These are phyloP conservation scores for Drosophila sordidapex DNA, from an alignment of 2,888 invertebrate species.

Conservation along the genomic window DNA sequence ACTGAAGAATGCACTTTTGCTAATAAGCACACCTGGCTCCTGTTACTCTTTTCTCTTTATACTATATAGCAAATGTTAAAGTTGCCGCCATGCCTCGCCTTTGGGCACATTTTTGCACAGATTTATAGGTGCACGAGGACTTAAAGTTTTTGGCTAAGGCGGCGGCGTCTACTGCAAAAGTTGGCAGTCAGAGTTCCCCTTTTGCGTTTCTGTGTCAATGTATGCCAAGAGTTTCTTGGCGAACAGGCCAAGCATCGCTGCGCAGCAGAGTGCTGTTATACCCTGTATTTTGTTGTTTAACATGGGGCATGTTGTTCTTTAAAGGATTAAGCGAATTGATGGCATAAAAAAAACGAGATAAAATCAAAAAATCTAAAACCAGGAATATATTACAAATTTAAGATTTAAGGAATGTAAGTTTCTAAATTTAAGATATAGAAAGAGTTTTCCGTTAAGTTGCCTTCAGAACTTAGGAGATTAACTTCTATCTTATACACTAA, in stretches of 20 bases:
- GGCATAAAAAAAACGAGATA: background rate
- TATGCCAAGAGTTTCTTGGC: slow-evolving; percentile 58
- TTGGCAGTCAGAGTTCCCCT: slow-evolving; percentile 6
- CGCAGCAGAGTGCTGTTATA: slow-evolving; percentile 61
- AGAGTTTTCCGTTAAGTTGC: no score
- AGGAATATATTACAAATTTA: background rate
- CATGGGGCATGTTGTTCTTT: background rate
- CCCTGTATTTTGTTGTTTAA: slow-evolving; percentile 23
- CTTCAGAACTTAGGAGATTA: background rate
- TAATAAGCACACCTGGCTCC: slow-evolving; percentile 59
- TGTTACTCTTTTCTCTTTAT: slow-evolving; percentile 10
- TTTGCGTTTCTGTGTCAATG: slow-evolving; percentile 67
- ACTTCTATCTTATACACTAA: background rate
- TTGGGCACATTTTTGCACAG: slow-evolving; percentile 35
- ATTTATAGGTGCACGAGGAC: slow-evolving; percentile 32
- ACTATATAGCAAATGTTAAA: slow-evolving; percentile 31
- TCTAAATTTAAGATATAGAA: background rate
- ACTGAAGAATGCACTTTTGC: slow-evolving; percentile 65
- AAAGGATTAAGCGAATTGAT: background rate
- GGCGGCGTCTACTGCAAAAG: slow-evolving; percentile 4
- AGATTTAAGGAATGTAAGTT: background rate
- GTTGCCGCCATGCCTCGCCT: slow-evolving; percentile 39
- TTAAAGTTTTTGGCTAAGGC: slow-evolving; percentile 32
- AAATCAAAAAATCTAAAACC: background rate
- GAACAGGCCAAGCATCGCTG: slow-evolving; percentile 61